Percentiles rank a stretch among this genome's conserved stretches.
These are phyloP conservation scores for Cancer borealis DNA, from an alignment of 2,888 invertebrate species.

Conservation along the genomic window DNA sequence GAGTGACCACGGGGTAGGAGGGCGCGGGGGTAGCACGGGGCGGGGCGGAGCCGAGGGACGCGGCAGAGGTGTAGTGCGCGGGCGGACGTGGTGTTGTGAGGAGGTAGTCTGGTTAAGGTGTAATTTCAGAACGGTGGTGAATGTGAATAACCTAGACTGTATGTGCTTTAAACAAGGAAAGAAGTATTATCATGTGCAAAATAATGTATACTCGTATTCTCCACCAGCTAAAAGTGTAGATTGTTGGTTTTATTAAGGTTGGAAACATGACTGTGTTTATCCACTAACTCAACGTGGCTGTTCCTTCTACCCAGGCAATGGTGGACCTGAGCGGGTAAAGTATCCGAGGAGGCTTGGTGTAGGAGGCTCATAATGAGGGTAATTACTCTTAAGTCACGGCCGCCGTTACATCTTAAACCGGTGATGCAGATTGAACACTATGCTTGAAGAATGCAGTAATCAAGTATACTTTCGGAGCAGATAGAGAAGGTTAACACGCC, in stretches of 20 bases:
- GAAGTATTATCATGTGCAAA: not conserved
- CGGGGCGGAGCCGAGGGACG: not conserved
- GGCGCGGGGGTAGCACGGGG: too few species aligned
- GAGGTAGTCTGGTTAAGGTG: not conserved
- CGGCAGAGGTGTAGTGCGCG: constrained; percentile 14
- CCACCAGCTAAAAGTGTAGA: not conserved
- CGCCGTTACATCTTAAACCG: not conserved
- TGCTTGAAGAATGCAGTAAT: not conserved
- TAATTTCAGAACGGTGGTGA: not conserved
- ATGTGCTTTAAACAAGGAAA: not conserved
- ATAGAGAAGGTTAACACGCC: not conserved
- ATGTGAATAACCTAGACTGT: not conserved
- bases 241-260: not conserved
- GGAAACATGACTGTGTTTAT: not conserved
- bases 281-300: not conserved
- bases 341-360: not conserved
- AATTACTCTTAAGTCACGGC: not conserved
- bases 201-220: not conserved
- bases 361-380: not conserved
- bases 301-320: not conserved
- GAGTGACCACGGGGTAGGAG: too few species aligned
- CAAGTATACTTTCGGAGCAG: not conserved
- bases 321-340: not conserved
- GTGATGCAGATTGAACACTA: not conserved
- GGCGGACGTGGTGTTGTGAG: constrained; percentile 5